Evolutionary conservation across 2,797 vertebrate genomes (phyloP), one percentile per base, ranked within the genome.

Genomic region (Lerista edwardsae): DNA sequence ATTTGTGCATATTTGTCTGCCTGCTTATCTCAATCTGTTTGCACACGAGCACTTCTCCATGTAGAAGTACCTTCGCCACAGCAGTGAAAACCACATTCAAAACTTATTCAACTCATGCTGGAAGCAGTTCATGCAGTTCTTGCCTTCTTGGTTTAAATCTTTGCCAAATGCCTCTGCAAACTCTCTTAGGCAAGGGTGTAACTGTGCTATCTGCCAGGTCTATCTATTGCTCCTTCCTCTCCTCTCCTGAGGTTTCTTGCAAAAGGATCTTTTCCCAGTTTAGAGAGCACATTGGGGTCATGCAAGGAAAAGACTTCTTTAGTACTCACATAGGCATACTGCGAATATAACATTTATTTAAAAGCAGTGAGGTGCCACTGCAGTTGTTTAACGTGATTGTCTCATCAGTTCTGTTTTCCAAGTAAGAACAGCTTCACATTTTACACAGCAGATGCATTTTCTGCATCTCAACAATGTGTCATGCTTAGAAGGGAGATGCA

Each of bases 171-270:
- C 14, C 36, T 79, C 77, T 85, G 47, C 19, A 80, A 80, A 85
- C 73, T 85, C 77, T 41, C 69, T 34, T 55, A 85, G 77, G 77
- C 77, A 31, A 85, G 84, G 69, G 84, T 79, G 77, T 79, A 85
- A 79, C 41, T 74, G 41, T 61, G 41, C 81, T 75, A 25, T 55
- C 44, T 39, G 69, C 61, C 61, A 72, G 61, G 75, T 80, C 19
- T 65, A 41, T 84, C 36, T 41, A 15, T 74, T 19, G 17, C 41
- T 73, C 71, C 76, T 57, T n/a, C 61, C 57, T 65, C 61, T 84
- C 15, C 29, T 83, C 64, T 75, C 64, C 65, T 10, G n/a, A 76
- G 72, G 69, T 47, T 51, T 71, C 39, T 75, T 61, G 74, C 51
- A 80, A n/a, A 67, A 59, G 34, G n/a, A 81, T n/a, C 31, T 47